Evolutionary conservation across 2,797 vertebrate species (phyloP).

Genomic region (Gambelia wislizenii): DNA sequence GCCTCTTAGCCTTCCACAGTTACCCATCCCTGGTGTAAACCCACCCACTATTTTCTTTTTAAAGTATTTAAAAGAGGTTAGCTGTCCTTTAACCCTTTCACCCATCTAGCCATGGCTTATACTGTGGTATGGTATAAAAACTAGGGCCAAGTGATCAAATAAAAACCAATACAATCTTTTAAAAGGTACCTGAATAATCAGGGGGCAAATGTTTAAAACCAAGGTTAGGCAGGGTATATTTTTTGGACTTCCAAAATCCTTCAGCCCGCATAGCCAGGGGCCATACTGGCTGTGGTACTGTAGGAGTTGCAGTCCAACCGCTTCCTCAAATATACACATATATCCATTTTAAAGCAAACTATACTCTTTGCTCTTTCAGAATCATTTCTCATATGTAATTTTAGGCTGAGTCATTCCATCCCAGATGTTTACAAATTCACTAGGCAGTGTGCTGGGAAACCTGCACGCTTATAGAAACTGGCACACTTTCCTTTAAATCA

Average conservation of each 20-base stretch:
- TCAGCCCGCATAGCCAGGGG: too few species aligned
- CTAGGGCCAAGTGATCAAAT: background rate
- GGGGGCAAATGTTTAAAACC: background rate
- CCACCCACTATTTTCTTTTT: too few species aligned
- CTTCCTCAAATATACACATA: background rate
- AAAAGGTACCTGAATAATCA: background rate
- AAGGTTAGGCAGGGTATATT: too few species aligned
- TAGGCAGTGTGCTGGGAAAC: background rate
- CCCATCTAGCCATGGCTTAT: background rate
- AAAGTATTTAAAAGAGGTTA: accelerated
- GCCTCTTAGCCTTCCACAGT: too few species aligned
- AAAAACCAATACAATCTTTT: background rate
- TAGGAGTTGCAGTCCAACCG: background rate
- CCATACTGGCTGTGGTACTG: too few species aligned
- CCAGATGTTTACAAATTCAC: background rate
- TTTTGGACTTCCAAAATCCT: too few species aligned
- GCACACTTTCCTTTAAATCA: background rate
- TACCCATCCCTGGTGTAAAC: too few species aligned
- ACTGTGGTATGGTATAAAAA: background rate
- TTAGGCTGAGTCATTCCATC: background rate
- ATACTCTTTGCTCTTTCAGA: background rate
- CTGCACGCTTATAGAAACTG: background rate
- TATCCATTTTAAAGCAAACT: background rate
- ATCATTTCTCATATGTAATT: background rate
- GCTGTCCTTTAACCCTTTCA: too few species aligned